Base-by-base conservation (phyloP, 2,888 invertebrate species). In the Shargacucullia verbasci region DNA sequence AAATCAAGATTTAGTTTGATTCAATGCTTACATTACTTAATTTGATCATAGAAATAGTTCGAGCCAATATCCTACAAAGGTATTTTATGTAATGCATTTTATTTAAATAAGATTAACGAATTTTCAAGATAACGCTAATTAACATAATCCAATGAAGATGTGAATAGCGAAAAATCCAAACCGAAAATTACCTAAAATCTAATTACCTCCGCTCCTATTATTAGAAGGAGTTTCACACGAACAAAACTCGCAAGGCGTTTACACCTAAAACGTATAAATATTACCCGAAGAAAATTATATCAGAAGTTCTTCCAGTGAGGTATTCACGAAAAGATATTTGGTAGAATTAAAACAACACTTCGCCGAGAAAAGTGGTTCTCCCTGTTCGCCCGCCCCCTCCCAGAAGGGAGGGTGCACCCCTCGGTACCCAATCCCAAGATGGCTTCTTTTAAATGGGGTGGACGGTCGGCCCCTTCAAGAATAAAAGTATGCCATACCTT, bases 321-420 rank as follows among this genome's bases (percentile, higher is more conserved):
- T 92, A 91, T 91, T 90, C 92, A 87, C 90, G 91, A 94, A 92
- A 93, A 93, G 94, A 92, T 94, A 93, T 93, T 94, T 87, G 90
- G 90, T 86, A 86, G 92, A 92, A 93, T 94, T 93, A 94, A 94
- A 94, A 93, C 93, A 94, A 92, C 92, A 93, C 92, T 92, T 89
- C 87, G 86, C 85, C 85, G 89, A 89, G 91, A 91, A 91, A 91
- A 91, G 90, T 90, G 90, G 88, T 87, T 85, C 87, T 81, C 88
- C 87, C 86, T 61, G 59, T 70, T 29, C 73, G 67, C 69, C 79
- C 79, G 75, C 80, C 69, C 74, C 78, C 78, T 72, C 79, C 75
- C 78, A 76, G 73, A 56, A 75, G 76, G 78, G 70, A 67, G 76
- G 80, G 82, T 78, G 81, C 72, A 75, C 81, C 83, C 85, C 81